Conservation (phyloP, 1,140 invertebrate species). For the Gryllus bimaculatus region DNA sequence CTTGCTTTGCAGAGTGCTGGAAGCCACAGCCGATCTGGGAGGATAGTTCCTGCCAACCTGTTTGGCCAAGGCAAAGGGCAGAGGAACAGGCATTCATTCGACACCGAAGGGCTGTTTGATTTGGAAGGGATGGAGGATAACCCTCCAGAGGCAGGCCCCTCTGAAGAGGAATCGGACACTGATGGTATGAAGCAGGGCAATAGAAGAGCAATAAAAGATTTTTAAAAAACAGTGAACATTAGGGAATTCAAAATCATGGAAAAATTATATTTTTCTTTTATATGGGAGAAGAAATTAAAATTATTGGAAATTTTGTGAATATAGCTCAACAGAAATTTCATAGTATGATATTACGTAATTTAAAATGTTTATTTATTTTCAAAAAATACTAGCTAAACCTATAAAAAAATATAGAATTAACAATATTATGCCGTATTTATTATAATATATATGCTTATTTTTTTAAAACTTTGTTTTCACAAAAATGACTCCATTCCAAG, state of each 20-base stretch:
- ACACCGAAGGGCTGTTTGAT: slow-evolving; percentile 41
- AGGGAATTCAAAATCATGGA: too few relatives aligned
- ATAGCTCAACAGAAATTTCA: neutral
- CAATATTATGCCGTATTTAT: too few relatives aligned
- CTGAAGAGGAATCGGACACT: slow-evolving; percentile 37
- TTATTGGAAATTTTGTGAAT: neutral
- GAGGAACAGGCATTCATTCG: slow-evolving; percentile 30
- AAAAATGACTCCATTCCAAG: too few relatives aligned
- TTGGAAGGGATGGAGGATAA: slow-evolving; percentile 43
- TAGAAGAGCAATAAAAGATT: too few relatives aligned
- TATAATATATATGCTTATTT: too few relatives aligned
- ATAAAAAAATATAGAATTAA: too few relatives aligned
- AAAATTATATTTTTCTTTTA: too few relatives aligned
- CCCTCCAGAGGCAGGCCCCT: slow-evolving; percentile 25
- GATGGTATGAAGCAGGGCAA: slow-evolving; percentile 33
- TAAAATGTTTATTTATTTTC: neutral
- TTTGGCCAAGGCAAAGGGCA: neutral
- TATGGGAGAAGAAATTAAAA: too few relatives aligned
- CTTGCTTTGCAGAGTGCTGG: neutral
- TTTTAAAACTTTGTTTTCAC: too few relatives aligned
- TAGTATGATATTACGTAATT: neutral
- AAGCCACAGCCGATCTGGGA: slow-evolving; percentile 12
- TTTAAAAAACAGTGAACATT: too few relatives aligned
- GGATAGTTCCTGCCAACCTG: neutral
- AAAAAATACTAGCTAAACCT: too few relatives aligned